A percentile compares a stretch with the other conserved stretches of the same genome.
Conservation (phyloP, 2,888 invertebrate species). For the Nephrotoma appendiculata region DNA sequence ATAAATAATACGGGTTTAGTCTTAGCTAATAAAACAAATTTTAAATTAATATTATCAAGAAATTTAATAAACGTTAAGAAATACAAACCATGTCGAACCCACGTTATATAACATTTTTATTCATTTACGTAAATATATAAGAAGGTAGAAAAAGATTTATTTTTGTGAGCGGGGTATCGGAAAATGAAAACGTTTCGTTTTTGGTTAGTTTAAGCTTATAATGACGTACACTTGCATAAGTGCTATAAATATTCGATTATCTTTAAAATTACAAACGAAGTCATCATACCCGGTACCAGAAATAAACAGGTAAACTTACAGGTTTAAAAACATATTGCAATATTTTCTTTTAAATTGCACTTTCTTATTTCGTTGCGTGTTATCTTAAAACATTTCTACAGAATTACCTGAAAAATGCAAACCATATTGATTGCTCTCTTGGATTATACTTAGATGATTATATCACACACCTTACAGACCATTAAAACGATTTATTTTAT, state of each 20-base stretch:
- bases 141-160: background rate
- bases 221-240: background rate
- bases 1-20: background rate
- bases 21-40: too few relatives aligned
- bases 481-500: too few relatives aligned
- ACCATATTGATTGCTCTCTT: too few relatives aligned
- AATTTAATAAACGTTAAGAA: too few relatives aligned
- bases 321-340: background rate
- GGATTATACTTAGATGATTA: too few relatives aligned
- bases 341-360: background rate
- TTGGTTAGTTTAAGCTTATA: background rate
- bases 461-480: too few relatives aligned
- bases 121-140: conserved; percentile 3
- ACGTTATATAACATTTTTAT: conserved; percentile 7
- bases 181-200: background rate
- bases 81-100: too few relatives aligned
- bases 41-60: too few relatives aligned
- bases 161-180: background rate
- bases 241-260: background rate
- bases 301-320: background rate
- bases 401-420: background rate
- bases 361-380: background rate
- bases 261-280: conserved; percentile 11
- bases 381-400: background rate
- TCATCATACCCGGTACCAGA: background rate